Evolutionary conservation across 2,113 vertebrate species (phyloP), one percentile per base, ranked within the genome.

Genomic region (Campylomormyrus tamandua): DNA sequence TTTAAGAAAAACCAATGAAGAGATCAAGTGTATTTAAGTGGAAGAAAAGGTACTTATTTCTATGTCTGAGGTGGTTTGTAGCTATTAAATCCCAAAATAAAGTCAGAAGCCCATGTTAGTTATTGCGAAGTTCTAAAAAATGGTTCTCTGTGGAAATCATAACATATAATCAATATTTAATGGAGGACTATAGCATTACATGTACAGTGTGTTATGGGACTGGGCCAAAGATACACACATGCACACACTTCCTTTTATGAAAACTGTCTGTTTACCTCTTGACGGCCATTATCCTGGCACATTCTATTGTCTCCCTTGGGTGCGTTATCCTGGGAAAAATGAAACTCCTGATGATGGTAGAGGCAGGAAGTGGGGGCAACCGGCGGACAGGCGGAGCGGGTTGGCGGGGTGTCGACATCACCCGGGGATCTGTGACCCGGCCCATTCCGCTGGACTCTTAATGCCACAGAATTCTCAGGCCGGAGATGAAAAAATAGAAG

Each of bases 291-390:
- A 52, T 35, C 83, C 35, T 89, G 74, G 45, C 88, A 52, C 21
- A 21, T 53, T 52, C 53, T 89, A 92, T 87, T 87, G 85, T 31
- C 5, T 92, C 83, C 90, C 91, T 92, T 93, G 95, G 93, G 88
- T 92, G 91, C 2, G 17, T 92, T 93, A 94, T 95, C 94, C 94
- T 80, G 42, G 95, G 91, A 94, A 95, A 97, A 97, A 95, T 95
- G 90, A 95, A 96, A 94, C 95, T 95, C 94, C 93, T 90, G 93
- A 96, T 94, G 94, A 94, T 95, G 96, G 96, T 96, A 96, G 95
- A 80, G 92, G 93, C 94, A 96, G 97, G 97, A 97, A 96, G 94
- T 90, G 91, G 93, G 93, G 94, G 90, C 96, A 96, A 94, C 95
- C 95, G 92, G 92, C 92, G 90, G 89, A 92, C 90, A 92, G 93